Percentiles rank a stretch among this genome's conserved stretches.
phyloP scores from a whole-genome alignment of 2,888 invertebrate genomes.

The Platynereis dumerilii region DNA sequence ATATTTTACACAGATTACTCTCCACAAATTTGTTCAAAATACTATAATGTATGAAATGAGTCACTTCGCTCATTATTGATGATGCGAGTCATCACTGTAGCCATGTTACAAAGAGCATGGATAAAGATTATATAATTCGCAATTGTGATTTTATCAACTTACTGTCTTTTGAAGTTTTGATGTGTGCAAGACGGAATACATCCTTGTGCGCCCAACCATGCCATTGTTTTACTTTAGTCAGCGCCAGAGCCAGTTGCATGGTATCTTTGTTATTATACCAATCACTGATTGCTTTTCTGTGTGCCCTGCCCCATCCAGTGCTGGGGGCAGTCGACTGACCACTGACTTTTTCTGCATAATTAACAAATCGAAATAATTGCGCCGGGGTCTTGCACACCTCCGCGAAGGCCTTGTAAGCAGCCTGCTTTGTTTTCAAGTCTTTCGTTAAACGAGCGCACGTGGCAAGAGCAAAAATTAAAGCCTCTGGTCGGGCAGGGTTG shows the following conservation, averaged over 20 bases:
- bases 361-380: slow-evolving; percentile 72
- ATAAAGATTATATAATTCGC: too few species aligned
- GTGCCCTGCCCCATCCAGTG: slow-evolving; percentile 70
- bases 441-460: slow-evolving; percentile 68
- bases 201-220: slow-evolving; percentile 78
- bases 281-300: slow-evolving; percentile 70
- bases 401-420: slow-evolving; percentile 68
- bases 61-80: too few species aligned
- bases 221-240: slow-evolving; percentile 71
- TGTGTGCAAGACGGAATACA: slow-evolving; percentile 66
- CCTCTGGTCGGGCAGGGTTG: slow-evolving; percentile 57
- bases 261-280: slow-evolving; percentile 75
- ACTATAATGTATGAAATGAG: too few species aligned
- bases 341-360: slow-evolving; percentile 68
- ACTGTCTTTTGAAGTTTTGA: slow-evolving; percentile 53
- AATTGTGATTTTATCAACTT: slow-evolving; percentile 11
- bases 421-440: slow-evolving; percentile 65
- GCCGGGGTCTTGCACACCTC: slow-evolving; percentile 71
- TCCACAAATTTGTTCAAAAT: too few species aligned
- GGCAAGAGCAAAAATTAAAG: slow-evolving; percentile 71
- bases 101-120: too few species aligned
- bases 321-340: slow-evolving; percentile 36
- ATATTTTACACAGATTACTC: too few species aligned
- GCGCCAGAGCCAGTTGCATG: slow-evolving; percentile 71
- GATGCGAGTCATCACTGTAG: too few species aligned